Percentiles rank a stretch among this genome's conserved stretches.
These are phyloP conservation scores for Amphipoea lucens DNA, from an alignment of 2,888 invertebrate species.

Conservation along the genomic window DNA sequence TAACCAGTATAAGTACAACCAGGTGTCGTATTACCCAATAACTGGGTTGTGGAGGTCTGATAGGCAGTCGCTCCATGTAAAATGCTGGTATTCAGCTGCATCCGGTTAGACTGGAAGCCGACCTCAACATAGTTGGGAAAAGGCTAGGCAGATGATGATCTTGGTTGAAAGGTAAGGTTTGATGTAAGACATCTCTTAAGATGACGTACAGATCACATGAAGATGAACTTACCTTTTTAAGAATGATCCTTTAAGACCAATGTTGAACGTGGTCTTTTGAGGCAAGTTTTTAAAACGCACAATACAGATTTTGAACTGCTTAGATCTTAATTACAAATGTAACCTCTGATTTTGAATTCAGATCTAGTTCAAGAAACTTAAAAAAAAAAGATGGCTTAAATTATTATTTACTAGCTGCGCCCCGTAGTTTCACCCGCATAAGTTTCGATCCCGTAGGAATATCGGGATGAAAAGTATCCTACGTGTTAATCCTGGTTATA, in stretches of 20 bases:
- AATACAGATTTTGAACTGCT: background rate
- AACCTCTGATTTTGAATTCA: background rate
- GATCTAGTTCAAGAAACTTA: background rate
- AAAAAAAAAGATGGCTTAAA: background rate
- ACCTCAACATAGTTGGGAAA: too few relatives aligned
- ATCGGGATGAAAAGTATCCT: too few relatives aligned
- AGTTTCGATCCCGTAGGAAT: too few relatives aligned
- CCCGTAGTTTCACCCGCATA: too few relatives aligned
- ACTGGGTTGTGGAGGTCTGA: too few relatives aligned
- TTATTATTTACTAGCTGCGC: background rate
- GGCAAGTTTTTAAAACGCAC: background rate
- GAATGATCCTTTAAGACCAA: background rate
- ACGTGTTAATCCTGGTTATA: background rate
- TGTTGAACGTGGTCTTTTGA: background rate
- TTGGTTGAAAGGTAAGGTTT: background rate
- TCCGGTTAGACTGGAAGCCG: too few relatives aligned
- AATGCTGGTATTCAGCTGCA: too few relatives aligned
- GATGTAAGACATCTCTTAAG: too few relatives aligned
- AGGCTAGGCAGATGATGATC: too few relatives aligned
- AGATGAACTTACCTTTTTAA: background rate
- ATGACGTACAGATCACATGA: background rate
- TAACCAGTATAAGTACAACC: too few relatives aligned
- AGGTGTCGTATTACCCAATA: too few relatives aligned
- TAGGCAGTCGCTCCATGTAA: too few relatives aligned
- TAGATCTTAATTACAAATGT: background rate